Percentiles rank a stretch among this genome's conserved stretches.
Conservation (phyloP, 2,113 vertebrate species). For the Dunckerocampus dactyliophorus region DNA sequence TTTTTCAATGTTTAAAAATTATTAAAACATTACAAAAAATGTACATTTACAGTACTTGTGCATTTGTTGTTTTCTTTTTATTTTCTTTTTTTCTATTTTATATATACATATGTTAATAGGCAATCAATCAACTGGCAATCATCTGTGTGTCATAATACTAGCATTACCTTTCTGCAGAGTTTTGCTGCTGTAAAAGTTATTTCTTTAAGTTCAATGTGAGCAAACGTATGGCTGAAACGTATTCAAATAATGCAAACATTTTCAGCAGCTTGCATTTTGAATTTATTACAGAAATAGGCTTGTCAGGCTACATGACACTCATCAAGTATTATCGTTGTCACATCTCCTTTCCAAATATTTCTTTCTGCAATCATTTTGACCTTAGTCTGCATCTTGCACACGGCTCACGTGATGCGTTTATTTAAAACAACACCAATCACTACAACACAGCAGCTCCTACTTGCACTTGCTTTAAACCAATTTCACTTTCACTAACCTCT, state of each 20-base stretch:
- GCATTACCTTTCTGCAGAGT: background rate
- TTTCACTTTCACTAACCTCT: constrained; percentile 18
- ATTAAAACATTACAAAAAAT: too few species aligned
- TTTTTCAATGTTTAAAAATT: background rate
- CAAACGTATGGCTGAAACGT: constrained; percentile 1
- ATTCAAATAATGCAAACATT: constrained; percentile 39
- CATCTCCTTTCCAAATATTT: constrained; percentile 34
- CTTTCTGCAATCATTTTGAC: constrained; percentile 35
- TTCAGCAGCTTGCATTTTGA: constrained; percentile 49
- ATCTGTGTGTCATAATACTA: too few species aligned
- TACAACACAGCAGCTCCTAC: constrained; percentile 13
- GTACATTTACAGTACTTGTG: too few species aligned
- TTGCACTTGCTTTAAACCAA: constrained; percentile 47
- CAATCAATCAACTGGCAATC: too few species aligned
- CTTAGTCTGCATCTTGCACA: constrained; percentile 32
- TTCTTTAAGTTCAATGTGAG: background rate
- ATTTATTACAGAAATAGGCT: constrained; percentile 64
- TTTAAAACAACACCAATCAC: constrained; percentile 9
- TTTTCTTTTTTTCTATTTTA: too few species aligned
- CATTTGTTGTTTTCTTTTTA: too few species aligned
- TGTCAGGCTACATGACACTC: constrained; percentile 49
- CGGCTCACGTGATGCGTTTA: constrained; percentile 15
- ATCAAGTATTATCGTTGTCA: constrained; percentile 31
- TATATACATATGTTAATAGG: too few species aligned
- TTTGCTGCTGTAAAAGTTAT: background rate